Conservation (phyloP, 2,113 vertebrate species). For the Phrynosoma blainvillii region DNA sequence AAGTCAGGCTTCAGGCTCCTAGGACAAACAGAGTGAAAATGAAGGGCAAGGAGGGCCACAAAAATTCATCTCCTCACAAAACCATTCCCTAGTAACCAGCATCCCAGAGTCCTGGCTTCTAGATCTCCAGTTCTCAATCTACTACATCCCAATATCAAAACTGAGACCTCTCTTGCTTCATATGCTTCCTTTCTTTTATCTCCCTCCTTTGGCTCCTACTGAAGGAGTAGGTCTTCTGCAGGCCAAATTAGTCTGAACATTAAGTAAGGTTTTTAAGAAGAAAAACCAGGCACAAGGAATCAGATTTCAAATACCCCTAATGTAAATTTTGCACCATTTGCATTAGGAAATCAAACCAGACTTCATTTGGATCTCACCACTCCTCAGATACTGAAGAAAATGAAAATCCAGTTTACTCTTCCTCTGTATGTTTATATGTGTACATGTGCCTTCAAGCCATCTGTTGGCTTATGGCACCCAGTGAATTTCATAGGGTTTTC, state of each 20-base stretch:
- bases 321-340: neutral
- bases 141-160: neutral
- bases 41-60: neutral
- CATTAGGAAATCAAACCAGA: neutral
- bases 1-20: conserved; percentile 91
- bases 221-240: neutral
- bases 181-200: neutral
- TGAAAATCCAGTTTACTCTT: neutral
- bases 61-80: neutral
- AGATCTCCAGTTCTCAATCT: neutral
- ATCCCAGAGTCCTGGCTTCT: neutral
- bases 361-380: neutral
- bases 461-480: too few species aligned
- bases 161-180: too few species aligned
- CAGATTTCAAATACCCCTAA: neutral
- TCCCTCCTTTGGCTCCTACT: neutral
- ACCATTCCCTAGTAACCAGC: too few species aligned
- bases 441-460: too few species aligned
- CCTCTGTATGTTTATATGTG: neutral
- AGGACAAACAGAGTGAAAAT: conserved; percentile 14
- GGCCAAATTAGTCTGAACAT: neutral
- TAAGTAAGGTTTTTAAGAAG: neutral
- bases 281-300: neutral
- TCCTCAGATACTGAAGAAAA: neutral
- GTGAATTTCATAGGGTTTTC: too few species aligned